Conservation (phyloP, 2,888 invertebrate genomes). For the Ichneumon xanthorius region DNA sequence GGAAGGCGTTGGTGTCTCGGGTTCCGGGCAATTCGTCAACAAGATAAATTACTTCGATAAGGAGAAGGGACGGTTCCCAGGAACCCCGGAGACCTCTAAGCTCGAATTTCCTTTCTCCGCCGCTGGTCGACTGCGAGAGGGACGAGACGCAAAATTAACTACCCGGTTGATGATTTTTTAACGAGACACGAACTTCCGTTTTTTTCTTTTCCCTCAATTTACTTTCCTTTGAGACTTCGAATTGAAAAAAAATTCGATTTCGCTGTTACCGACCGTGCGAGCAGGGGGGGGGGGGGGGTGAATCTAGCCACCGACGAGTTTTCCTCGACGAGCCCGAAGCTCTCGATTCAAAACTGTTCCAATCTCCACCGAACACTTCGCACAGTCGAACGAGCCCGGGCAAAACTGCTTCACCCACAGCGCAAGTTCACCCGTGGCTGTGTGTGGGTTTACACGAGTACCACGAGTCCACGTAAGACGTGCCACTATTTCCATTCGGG, state of each 20-base stretch:
- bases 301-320: background rate
- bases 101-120: slow-evolving; percentile 1
- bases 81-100: background rate
- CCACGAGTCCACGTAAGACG: background rate
- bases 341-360: slow-evolving; percentile 26
- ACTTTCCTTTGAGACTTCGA: background rate
- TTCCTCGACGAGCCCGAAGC: slow-evolving; percentile 27
- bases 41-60: slow-evolving; percentile 51
- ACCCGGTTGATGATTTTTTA: slow-evolving; percentile 23
- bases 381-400: slow-evolving; percentile 41
- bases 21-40: slow-evolving; percentile 56
- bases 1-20: slow-evolving; percentile 24
- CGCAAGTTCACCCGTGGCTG: background rate
- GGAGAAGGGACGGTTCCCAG: slow-evolving; percentile 29
- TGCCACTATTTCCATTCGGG: background rate
- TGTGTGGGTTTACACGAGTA: background rate
- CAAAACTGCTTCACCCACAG: slow-evolving; percentile 16
- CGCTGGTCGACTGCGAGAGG: background rate
- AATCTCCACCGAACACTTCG: slow-evolving; percentile 51
- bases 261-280: background rate
- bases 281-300: too few species aligned
- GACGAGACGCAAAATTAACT: slow-evolving; percentile 3
- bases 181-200: slow-evolving; percentile 9
- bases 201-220: background rate
- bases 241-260: background rate